These are phyloP conservation scores for Regulus satrapa DNA, from an alignment of 2,113 vertebrate species.

Conservation along the genomic window DNA sequence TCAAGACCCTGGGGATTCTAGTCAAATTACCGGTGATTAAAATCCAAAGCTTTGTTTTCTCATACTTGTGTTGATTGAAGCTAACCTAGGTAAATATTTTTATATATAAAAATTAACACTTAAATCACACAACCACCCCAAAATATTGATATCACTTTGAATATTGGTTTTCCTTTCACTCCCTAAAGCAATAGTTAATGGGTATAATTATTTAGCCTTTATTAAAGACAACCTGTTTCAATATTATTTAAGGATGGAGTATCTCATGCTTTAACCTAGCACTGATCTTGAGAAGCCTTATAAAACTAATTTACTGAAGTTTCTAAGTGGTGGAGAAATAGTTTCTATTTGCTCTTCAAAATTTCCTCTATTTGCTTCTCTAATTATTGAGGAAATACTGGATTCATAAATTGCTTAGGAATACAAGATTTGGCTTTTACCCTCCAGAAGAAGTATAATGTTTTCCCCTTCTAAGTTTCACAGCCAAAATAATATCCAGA, in stretches of 20 bases:
- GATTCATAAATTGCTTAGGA: accelerated
- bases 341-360: not conserved
- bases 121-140: not conserved
- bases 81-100: not conserved
- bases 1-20: not conserved
- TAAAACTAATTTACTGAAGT: not conserved
- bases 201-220: not conserved
- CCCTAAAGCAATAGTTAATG: not conserved
- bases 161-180: not conserved
- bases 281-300: not conserved
- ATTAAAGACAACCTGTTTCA: not conserved
- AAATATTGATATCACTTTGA: not conserved
- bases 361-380: too few relatives aligned
- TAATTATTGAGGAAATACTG: not conserved
- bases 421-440: not conserved
- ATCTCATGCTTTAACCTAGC: not conserved
- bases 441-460: accelerated
- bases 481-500: not conserved
- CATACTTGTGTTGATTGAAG: not conserved
- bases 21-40: not conserved
- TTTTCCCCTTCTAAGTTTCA: not conserved
- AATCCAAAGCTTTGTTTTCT: not conserved
- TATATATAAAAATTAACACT: not conserved
- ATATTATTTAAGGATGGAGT: not conserved
- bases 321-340: not conserved